Conservation (phyloP, 1,140 invertebrate species). For the Muscidifurax raptorellus region DNA sequence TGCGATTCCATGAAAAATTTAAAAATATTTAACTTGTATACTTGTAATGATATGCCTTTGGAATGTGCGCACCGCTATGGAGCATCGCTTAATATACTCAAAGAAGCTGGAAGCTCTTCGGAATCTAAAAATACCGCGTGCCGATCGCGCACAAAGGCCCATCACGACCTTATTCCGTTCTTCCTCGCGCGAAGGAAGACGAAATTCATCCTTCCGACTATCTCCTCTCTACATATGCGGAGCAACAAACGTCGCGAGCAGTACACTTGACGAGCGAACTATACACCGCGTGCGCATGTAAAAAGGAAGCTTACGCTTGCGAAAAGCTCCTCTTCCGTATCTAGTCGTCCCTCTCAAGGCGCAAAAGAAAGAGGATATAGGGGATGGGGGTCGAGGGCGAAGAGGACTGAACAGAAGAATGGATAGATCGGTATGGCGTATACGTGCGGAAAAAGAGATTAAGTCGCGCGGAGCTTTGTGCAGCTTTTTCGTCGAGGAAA, state of each 20-base stretch:
- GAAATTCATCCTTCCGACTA: constrained; percentile 16
- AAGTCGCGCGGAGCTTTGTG: background rate
- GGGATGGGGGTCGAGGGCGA: background rate
- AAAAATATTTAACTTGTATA: too few species aligned
- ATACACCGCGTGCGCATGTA: background rate
- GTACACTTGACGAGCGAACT: background rate
- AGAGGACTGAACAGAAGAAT: background rate
- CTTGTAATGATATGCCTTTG: too few species aligned
- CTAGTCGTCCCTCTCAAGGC: background rate
- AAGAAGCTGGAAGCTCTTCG: too few species aligned
- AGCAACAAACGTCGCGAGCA: background rate
- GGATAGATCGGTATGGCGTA: background rate
- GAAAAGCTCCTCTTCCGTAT: constrained; percentile 7
- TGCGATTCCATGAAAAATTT: too few species aligned
- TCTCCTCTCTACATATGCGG: background rate
- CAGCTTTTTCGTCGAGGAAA: background rate
- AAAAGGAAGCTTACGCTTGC: background rate
- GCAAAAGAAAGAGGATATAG: constrained; percentile 3
- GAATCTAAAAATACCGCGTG: too few species aligned
- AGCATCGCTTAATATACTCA: too few species aligned
- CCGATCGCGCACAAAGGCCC: too few species aligned
- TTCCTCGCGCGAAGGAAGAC: background rate
- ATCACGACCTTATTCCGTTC: too few species aligned
- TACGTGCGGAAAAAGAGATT: background rate
- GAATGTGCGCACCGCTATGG: too few species aligned